Evolutionary conservation across 2,797 vertebrate species (phyloP), one percentile per base, ranked within the genome.

Genomic region (Acrocephalus scirpaceus): DNA sequence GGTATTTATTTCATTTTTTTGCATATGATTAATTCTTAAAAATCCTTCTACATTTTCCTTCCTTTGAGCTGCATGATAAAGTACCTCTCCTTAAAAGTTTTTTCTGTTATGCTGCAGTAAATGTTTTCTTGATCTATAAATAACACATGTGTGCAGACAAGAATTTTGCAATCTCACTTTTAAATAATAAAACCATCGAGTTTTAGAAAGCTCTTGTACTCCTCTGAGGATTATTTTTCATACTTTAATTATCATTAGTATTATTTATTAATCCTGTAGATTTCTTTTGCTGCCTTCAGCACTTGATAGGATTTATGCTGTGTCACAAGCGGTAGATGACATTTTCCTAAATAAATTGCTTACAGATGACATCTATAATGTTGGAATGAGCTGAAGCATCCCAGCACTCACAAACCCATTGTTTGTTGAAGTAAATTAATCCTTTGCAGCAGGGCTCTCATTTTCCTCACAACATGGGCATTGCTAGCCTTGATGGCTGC

Each of bases 1-100:
- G 99, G 99, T 99, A 99, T 91, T 94, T 53, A 40, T 69, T 48
- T 47, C 5, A 3, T n/a, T 54, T 93, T 67, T 73, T 42, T 29
- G 16, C 10, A 10, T 40, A 26, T 30, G 48, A 44, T 26, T 20
- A 67, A 74, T 85, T 82, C 62, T 83, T 81, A 86, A 93, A 93
- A 93, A 69, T 10, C 18, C 22, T 65, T 47, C 16, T 5, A 9
- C 10, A 20, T 76, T 94, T 54, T 83, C 12, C 51, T 86, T 92
- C 76, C 22, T 27, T 38, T 34, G 45, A 79, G 36, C 29, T 81
- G 71, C 47, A 85, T 36, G 70, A 62, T 30, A 70, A 92, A 86
- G 77, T 38, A 17, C 10, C 4, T 7, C 12, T 58, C 29, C 65
- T 71, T 77, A 19, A 34, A 78, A 51, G 34, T 42, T 57, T 54